Evolutionary conservation across 2,797 vertebrate species (phyloP).

Genomic region (Vireo griseus): DNA sequence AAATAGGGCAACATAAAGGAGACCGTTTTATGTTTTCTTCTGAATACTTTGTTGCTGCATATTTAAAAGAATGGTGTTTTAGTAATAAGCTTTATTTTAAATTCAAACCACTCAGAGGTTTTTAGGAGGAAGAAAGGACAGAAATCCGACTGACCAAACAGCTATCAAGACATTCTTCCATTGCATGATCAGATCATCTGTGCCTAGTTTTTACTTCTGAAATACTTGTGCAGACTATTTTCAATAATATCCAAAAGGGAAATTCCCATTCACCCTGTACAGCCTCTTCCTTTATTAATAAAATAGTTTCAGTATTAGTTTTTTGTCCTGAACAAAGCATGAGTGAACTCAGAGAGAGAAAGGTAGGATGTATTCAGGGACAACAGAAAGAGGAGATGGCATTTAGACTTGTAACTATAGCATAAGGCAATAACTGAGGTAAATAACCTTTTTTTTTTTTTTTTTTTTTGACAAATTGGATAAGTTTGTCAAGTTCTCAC

Average conservation of each 20-base stretch:
- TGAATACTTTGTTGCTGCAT: neutral
- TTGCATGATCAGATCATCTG: neutral
- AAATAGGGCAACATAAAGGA: neutral
- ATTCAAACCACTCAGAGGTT: neutral
- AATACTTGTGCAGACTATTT: neutral
- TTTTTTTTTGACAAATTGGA: neutral
- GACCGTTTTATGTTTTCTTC: neutral
- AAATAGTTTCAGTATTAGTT: neutral
- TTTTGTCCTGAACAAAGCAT: neutral
- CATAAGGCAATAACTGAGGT: neutral
- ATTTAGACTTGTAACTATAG: neutral
- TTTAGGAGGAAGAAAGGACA: neutral
- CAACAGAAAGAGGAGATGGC: neutral
- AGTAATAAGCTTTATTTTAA: neutral
- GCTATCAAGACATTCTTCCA: neutral
- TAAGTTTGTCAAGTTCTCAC: neutral
- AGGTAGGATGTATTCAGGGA: neutral
- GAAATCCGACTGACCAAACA: accelerated
- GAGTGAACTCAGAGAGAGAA: neutral
- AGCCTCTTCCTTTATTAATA: neutral
- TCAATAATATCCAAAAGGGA: neutral
- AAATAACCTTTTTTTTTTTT: neutral
- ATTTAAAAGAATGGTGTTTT: neutral
- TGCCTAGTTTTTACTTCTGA: neutral
- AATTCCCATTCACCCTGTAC: neutral